Base-by-base conservation (phyloP, 1,140 invertebrate genomes). In the Neodiprion fabricii region DNA sequence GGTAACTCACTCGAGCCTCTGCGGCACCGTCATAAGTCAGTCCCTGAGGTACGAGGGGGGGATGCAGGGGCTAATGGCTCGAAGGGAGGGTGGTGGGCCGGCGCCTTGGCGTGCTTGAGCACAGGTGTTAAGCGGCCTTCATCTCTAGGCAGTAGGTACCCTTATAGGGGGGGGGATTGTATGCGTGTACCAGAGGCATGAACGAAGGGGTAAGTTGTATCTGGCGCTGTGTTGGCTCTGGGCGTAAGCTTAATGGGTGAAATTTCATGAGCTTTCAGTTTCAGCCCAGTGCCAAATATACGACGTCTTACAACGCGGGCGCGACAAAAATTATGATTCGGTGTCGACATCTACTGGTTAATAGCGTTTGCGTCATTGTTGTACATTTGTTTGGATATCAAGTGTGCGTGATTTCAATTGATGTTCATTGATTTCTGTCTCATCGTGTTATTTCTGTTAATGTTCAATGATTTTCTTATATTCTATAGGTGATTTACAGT, bases 1-100 rank as follows among this genome's bases (percentile, higher is more conserved):
- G 77, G 81, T 83, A 80, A 82, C 79, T 81, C 76, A 83, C 78
- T 80, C 79, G 74, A 79, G 75, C 75, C 79, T 75, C 71, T 65
- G 48, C 74, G 70, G 50, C 9, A 67, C 49, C 71, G 73, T 80
- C 80, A 79, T 82, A 82, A 83, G 81, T 82, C 80, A 82, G 81
- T 74, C 67, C 75, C 72, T 71, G 49, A 67, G 70, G 75, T 74
- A 74, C 76, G 79, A 77, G 71, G 78, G 80, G 69, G 67, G 75
- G 76, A 75, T 77, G 80, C 77, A 73, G 77, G 80, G 81, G 79
- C 80, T 81, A 81, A 81, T 80, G 82, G 67, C 12, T 47, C 11
- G 9, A 23, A 21, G 17, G 67, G 67, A 23, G 67, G 17, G 17
- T 10, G 67, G 67, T 10, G 67, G 28, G 28, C 71, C 72, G 67